Evolutionary conservation across 2,797 vertebrate genomes (phyloP).

Genomic region (Galagoides demidoff): DNA sequence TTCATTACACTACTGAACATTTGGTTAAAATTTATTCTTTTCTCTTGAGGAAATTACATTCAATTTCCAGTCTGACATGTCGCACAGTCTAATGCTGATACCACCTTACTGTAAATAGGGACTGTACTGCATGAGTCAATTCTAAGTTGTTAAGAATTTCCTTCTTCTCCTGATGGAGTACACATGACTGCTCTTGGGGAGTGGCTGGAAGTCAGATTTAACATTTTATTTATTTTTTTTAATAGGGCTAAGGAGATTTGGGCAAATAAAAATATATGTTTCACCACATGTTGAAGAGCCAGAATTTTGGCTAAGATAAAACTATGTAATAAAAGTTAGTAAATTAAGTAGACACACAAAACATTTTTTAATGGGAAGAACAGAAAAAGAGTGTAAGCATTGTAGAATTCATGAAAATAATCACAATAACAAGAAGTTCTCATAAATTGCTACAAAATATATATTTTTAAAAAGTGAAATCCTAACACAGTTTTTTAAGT

Average conservation of each 20-base stretch:
- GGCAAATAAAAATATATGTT: background rate
- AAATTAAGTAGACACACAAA: background rate
- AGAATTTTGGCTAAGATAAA: background rate
- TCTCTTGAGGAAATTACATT: conserved; percentile 13
- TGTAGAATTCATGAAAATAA: conserved; percentile 15
- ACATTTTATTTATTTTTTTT: background rate
- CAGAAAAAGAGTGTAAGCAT: background rate
- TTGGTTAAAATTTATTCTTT: conserved; percentile 3
- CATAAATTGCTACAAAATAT: background rate
- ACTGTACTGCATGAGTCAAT: background rate
- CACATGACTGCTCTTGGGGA: background rate
- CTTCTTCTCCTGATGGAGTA: background rate
- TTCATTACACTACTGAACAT: background rate
- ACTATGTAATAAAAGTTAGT: background rate
- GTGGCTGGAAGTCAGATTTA: conserved; percentile 1
- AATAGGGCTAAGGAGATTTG: background rate
- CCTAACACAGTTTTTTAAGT: background rate
- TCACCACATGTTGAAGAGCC: background rate
- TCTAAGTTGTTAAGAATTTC: background rate
- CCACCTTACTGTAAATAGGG: background rate
- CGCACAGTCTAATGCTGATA: background rate
- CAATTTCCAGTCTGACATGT: background rate
- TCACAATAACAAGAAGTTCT: background rate
- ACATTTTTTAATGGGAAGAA: background rate
- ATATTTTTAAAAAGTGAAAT: conserved; percentile 28